phyloP scores from a whole-genome alignment of 2,888 invertebrate genomes.

The Nymphalis polychloros region DNA sequence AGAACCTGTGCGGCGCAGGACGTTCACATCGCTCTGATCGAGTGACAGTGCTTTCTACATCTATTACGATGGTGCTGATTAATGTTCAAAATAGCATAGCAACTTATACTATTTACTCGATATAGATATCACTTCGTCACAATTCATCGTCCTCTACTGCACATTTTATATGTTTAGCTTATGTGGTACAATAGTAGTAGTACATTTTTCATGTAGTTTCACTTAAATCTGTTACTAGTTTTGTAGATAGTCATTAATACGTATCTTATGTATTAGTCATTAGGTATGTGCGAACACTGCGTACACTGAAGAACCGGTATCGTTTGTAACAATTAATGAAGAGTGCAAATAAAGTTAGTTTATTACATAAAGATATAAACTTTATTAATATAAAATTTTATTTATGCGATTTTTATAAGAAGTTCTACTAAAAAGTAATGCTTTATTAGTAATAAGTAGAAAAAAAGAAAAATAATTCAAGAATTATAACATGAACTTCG shows the following conservation, averaged over 20 bases:
- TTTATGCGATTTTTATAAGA: too few species aligned
- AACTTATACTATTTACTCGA: not conserved
- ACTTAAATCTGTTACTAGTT: not conserved
- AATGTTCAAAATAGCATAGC: not conserved
- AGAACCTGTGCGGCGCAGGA: slow-evolving; percentile 53
- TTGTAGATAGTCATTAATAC: not conserved
- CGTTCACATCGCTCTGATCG: slow-evolving; percentile 55
- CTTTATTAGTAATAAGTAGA: too few species aligned
- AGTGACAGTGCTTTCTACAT: slow-evolving; percentile 5
- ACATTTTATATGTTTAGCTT: too few species aligned
- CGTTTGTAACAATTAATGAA: not conserved
- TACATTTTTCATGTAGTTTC: too few species aligned
- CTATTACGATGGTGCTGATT: not conserved
- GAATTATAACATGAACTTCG: too few species aligned
- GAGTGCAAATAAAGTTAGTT: not conserved
- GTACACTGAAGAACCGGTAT: not conserved
- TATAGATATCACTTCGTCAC: not conserved
- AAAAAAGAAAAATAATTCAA: too few species aligned
- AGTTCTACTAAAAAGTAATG: too few species aligned
- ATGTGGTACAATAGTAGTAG: too few species aligned
- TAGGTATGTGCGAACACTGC: not conserved
- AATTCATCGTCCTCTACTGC: too few species aligned
- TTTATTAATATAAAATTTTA: too few species aligned
- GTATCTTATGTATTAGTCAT: not conserved
- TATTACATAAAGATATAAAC: not conserved